Percentiles rank a stretch among this genome's conserved stretches.
Evolutionary conservation across 2,113 vertebrate species (phyloP).

Genomic region (Anguilla rostrata): DNA sequence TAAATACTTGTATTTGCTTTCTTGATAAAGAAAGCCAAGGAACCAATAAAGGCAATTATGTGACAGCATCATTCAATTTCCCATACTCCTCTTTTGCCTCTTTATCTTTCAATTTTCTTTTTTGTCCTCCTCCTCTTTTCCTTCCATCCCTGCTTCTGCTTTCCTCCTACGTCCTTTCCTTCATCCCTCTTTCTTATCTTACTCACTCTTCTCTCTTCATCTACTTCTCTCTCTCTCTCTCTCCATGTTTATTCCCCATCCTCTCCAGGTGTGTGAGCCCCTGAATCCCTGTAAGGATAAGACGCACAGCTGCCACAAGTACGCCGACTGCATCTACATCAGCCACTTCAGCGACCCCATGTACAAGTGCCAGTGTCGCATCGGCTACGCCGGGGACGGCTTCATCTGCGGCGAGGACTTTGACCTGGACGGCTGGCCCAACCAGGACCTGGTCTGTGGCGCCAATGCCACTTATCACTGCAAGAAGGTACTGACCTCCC

Average conservation of each 20-base stretch:
- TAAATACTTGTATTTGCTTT: too few relatives aligned
- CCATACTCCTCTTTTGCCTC: not conserved
- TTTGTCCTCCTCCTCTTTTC: not conserved
- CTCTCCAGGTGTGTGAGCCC: constrained; percentile 85
- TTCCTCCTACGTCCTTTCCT: not conserved
- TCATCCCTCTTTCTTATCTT: not conserved
- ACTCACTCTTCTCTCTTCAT: not conserved
- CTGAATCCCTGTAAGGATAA: constrained; percentile 92
- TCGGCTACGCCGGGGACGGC: constrained; percentile 93
- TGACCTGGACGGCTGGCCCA: constrained; percentile 96
- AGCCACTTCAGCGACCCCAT: constrained; percentile 87
- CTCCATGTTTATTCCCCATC: not conserved
- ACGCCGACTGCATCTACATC: constrained; percentile 84
- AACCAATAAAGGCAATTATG: not conserved
- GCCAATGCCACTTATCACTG: constrained; percentile 91
- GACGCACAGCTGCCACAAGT: constrained; percentile 86
- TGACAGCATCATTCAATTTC: not conserved
- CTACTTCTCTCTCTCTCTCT: not conserved
- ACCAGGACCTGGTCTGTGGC: constrained; percentile 81
- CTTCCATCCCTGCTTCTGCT: not conserved
- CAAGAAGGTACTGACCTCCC: constrained; percentile 69
- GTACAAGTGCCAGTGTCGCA: constrained; percentile 89
- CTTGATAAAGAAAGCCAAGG: too few relatives aligned
- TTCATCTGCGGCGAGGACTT: constrained; percentile 90
- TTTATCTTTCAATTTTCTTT: not conserved